Conservation (phyloP, 2,113 vertebrate genomes). For the Galemys pyrenaicus region DNA sequence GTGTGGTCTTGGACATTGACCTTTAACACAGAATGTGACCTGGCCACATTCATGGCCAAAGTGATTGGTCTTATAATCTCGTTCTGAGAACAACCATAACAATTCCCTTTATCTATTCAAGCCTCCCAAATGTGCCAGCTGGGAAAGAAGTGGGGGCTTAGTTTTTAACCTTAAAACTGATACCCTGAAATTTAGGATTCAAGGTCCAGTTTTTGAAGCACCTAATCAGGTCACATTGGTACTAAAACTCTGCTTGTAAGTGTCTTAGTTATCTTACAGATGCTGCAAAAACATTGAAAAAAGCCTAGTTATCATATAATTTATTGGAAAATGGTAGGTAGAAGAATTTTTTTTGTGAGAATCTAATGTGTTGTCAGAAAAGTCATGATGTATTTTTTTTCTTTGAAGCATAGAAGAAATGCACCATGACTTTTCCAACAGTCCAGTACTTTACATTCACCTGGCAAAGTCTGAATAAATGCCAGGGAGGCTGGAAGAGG, state of each 20-base stretch:
- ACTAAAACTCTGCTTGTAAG: background rate
- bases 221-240: constrained; percentile 6
- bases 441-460: background rate
- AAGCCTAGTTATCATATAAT: background rate
- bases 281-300: background rate
- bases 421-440: too few relatives aligned
- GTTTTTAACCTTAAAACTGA: too few relatives aligned
- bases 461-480: background rate
- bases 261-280: background rate
- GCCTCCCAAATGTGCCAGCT: too few relatives aligned
- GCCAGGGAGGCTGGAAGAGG: background rate
- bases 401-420: background rate
- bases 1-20: too few relatives aligned
- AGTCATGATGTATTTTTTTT: too few relatives aligned
- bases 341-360: background rate
- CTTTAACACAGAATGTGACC: too few relatives aligned
- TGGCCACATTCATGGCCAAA: too few relatives aligned
- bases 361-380: background rate
- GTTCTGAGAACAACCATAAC: too few relatives aligned
- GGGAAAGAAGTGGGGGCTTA: too few relatives aligned
- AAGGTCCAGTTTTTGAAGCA: background rate
- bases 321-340: background rate
- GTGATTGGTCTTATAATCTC: too few relatives aligned
- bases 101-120: too few relatives aligned
- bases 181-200: background rate